Conservation (phyloP, 2,888 invertebrate species). For the Tiphia femorata region DNA sequence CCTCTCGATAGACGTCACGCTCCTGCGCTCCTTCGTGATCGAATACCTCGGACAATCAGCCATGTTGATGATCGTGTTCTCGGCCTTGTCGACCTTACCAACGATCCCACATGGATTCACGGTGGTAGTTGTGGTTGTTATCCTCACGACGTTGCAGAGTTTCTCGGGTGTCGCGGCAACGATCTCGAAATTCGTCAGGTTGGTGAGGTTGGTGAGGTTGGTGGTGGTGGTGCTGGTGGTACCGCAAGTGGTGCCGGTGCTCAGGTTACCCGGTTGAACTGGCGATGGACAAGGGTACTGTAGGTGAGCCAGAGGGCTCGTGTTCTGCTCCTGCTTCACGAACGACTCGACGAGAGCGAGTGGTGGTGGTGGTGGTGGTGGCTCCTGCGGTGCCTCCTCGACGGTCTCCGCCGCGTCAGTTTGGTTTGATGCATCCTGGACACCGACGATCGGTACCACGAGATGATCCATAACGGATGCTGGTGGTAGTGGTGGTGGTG, state of each 20-base stretch:
- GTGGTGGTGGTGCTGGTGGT: constrained; percentile 17
- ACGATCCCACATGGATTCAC: constrained; percentile 69
- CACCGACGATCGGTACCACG: constrained; percentile 73
- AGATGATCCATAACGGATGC: no score
- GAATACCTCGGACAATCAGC: constrained; percentile 57
- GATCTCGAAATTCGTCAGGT: constrained; percentile 55
- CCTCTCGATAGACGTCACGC: constrained; percentile 56
- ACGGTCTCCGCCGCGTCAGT: constrained; percentile 77
- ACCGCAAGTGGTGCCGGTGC: no score
- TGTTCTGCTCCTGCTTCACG: constrained; percentile 59
- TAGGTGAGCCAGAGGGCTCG: no score
- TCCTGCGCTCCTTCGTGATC: constrained; percentile 48
- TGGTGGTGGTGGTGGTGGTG: background rate
- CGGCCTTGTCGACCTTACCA: constrained; percentile 67
- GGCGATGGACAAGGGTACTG: no score
- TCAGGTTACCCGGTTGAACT: constrained; percentile 23
- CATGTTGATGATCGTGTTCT: constrained; percentile 55
- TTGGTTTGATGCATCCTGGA: constrained; percentile 88
- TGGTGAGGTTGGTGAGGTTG: constrained; percentile 33
- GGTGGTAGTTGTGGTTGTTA: constrained; percentile 68
- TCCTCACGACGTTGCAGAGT: constrained; percentile 53
- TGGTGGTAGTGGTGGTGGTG: no score
- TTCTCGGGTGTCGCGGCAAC: constrained; percentile 56
- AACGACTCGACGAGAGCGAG: constrained; percentile 27
- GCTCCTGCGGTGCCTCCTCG: constrained; percentile 41